Percentiles rank a stretch among this genome's conserved stretches.
phyloP scores from a whole-genome alignment of 2,113 vertebrate genomes.

The Struthio camelus region DNA sequence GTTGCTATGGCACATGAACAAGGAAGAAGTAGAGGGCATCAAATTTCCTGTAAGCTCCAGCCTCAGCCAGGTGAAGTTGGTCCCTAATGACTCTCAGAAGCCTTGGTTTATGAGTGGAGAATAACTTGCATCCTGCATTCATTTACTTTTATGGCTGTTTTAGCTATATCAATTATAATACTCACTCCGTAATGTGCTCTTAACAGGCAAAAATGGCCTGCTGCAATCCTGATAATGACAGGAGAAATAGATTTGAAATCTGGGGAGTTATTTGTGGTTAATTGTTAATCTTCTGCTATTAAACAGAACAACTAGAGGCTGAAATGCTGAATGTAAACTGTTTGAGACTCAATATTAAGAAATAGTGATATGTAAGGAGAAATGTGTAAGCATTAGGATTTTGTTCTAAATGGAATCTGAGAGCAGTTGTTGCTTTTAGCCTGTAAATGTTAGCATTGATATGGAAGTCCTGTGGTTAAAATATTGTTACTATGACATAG shows the following conservation, averaged over 20 bases:
- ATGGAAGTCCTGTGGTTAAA: not conserved
- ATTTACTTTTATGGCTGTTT: constrained; percentile 58
- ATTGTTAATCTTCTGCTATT: constrained; percentile 62
- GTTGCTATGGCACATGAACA: not conserved
- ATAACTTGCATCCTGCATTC: constrained; percentile 8
- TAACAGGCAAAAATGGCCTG: constrained; percentile 39
- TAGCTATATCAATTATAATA: constrained; percentile 43
- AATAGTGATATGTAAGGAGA: not conserved
- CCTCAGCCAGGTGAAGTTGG: constrained; percentile 1
- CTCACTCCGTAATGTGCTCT: constrained; percentile 32
- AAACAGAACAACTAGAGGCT: not conserved
- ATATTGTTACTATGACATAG: not conserved
- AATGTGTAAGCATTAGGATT: not conserved
- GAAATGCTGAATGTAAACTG: not conserved
- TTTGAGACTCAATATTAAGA: not conserved
- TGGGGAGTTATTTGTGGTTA: constrained; percentile 59
- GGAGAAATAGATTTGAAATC: constrained; percentile 38
- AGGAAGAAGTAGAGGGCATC: not conserved
- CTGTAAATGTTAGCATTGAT: not conserved
- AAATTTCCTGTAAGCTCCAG: not conserved
- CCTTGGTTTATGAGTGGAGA: not conserved
- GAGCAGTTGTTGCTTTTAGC: not conserved
- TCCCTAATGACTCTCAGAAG: constrained; percentile 8
- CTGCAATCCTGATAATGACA: constrained; percentile 27
- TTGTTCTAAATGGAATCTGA: not conserved